A percentile compares a stretch with the other conserved stretches of the same genome.
Conservation (phyloP, 2,888 invertebrate genomes). For the Phortica magna region DNA sequence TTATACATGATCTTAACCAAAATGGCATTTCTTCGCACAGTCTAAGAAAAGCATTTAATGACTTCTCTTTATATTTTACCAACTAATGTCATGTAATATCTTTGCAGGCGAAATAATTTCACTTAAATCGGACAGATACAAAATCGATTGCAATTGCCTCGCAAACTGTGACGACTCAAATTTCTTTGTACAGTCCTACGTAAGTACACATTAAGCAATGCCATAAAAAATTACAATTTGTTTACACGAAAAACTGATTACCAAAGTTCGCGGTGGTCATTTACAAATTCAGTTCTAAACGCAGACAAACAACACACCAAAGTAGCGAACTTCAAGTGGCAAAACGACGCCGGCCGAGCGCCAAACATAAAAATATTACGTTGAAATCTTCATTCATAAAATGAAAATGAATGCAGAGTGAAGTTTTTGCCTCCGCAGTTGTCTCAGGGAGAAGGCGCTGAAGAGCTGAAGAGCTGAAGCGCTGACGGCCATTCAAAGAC, state of each 20-base stretch:
- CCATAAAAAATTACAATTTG: constrained; percentile 35
- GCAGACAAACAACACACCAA: constrained; percentile 26
- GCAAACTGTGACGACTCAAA: constrained; percentile 86
- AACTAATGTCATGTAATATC: background rate
- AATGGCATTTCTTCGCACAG: no score
- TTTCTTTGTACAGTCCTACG: constrained; percentile 82
- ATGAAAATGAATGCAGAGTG: background rate
- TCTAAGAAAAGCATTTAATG: background rate
- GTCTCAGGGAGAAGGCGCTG: background rate
- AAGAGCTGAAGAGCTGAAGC: background rate
- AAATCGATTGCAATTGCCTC: constrained; percentile 83
- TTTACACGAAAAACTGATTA: constrained; percentile 34
- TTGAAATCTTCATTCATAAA: background rate
- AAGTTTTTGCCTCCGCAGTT: background rate
- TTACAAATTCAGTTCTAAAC: background rate
- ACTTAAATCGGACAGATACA: constrained; percentile 79
- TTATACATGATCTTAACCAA: no score
- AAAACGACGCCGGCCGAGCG: constrained; percentile 1
- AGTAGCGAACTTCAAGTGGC: constrained; percentile 26
- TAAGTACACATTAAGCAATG: constrained; percentile 72
- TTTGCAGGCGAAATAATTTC: constrained; percentile 80
- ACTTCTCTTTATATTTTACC: background rate
- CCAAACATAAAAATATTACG: constrained; percentile 22
- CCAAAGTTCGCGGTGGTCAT: constrained; percentile 15
- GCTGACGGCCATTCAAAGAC: background rate